A percentile compares a stretch with the other conserved stretches of the same genome.
Conservation (phyloP, 2,888 invertebrate genomes). For the Dusona sp. region DNA sequence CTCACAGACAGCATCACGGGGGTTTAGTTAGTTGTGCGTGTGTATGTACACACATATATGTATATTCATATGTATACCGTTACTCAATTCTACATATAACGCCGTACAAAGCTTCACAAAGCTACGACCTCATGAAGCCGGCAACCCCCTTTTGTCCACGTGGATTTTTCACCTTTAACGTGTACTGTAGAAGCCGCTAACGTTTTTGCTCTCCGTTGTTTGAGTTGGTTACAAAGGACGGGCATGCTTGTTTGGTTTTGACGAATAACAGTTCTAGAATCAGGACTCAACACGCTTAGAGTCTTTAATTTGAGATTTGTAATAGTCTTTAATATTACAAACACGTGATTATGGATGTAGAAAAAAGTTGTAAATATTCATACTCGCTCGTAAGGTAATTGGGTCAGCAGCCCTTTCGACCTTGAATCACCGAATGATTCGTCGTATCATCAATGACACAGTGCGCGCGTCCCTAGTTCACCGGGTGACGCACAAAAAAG, state of each 20-base stretch:
- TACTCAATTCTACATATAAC: slow-evolving; percentile 11
- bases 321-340: not conserved
- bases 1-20: not conserved
- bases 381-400: not conserved
- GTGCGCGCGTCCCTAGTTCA: not conserved
- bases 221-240: not conserved
- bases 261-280: not conserved
- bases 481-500: slow-evolving; percentile 59
- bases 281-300: not conserved
- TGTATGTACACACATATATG: not conserved
- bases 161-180: slow-evolving; percentile 9
- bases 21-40: not conserved
- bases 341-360: not conserved
- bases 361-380: slow-evolving; percentile 26
- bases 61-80: not conserved
- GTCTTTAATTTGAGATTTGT: not conserved
- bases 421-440: slow-evolving; percentile 39
- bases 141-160: slow-evolving; percentile 15
- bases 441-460: slow-evolving; percentile 34
- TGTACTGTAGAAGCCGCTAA: not conserved
- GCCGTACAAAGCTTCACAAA: slow-evolving; percentile 4
- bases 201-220: slow-evolving; percentile 7
- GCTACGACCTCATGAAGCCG: slow-evolving; percentile 6
- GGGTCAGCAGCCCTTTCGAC: slow-evolving; percentile 31
- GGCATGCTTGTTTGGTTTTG: not conserved